Base-by-base conservation (phyloP, 2,888 invertebrate species). In the Ophion ventricosus region DNA sequence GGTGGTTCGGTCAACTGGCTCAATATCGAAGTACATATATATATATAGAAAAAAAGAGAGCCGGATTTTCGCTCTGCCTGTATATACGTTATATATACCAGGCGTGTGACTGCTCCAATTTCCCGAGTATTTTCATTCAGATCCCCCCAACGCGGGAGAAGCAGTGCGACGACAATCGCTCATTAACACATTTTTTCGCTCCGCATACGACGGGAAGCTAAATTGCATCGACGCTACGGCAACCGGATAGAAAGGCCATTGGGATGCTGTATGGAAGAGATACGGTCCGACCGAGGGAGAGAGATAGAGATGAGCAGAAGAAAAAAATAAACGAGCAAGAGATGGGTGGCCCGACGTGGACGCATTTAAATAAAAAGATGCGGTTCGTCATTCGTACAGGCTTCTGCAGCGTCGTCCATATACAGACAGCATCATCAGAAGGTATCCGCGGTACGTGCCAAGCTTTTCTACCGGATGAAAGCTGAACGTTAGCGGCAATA, bases 121-220 rank as follows among this genome's bases (percentile, higher is more conserved):
- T 90, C 85, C 88, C 73, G 86, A 87, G 87, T 88, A 89, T 90
- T 91, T 91, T 91, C 89, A 91, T 90, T 88, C 88, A 87, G 86
- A 90, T 88, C 84, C 82, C 61, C 84, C 86, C 14, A 14, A 49
- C 10, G 14, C 11, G 2, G 49, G 49, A 14, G 14, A 11, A 61
- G 59, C 70, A 86, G 83, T 86, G 84, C 86, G 81, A 87, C 89
- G 90, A 93, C 92, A 92, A 92, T 93, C 93, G 92, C 90, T 93
- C 93, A 91, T 93, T 93, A 93, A 92, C 92, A 92, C 91, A 92
- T 91, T 91, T 92, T 92, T 90, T 90, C 88, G 88, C 72, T 35
- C 20, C 57, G 26, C 87, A 29, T 63, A 82, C 85, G 72, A 73
- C 86, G 84, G 85, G 88, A 83, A 87, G 89, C 90, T 90, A 89